Percentiles rank a stretch among this genome's conserved stretches.
Conservation (phyloP, 1,140 invertebrate species). For the Ceratina japonica region DNA sequence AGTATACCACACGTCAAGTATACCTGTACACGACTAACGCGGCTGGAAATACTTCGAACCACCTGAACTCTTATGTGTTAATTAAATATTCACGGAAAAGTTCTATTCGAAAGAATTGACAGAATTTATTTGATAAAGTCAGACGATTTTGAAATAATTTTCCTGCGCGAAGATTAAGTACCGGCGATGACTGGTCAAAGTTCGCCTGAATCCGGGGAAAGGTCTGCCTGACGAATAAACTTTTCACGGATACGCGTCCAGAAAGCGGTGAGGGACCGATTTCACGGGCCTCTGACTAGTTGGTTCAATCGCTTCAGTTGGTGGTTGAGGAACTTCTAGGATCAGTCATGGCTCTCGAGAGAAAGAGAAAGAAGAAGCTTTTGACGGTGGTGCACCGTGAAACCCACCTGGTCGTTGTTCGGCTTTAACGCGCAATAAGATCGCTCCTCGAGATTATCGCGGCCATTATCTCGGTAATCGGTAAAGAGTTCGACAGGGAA, state of each 20-base stretch:
- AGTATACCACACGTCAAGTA: too few relatives aligned
- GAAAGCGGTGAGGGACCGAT: slow-evolving; percentile 25
- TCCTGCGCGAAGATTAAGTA: too few relatives aligned
- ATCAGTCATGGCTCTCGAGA: slow-evolving; percentile 48
- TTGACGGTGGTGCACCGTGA: slow-evolving; percentile 47
- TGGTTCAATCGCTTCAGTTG: slow-evolving; percentile 61
- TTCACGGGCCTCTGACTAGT: slow-evolving; percentile 53
- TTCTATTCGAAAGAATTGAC: too few relatives aligned
- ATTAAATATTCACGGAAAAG: too few relatives aligned
- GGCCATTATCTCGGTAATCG: slow-evolving; percentile 68
- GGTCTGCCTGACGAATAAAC: neutral
- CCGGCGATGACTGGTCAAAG: too few relatives aligned
- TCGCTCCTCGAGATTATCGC: slow-evolving; percentile 68
- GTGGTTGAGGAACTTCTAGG: slow-evolving; percentile 49
- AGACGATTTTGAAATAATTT: too few relatives aligned
- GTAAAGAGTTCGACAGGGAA: slow-evolving; percentile 67
- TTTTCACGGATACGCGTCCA: neutral
- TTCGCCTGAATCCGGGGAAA: neutral
- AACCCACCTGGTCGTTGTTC: slow-evolving; percentile 66
- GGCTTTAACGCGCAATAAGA: slow-evolving; percentile 74
- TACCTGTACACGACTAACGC: too few relatives aligned
- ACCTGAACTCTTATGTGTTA: too few relatives aligned
- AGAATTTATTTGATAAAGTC: too few relatives aligned
- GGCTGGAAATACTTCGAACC: too few relatives aligned
- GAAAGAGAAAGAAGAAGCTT: slow-evolving; percentile 13